Percentiles rank a stretch among this genome's conserved stretches.
These are phyloP conservation scores for Drosophila nr. medialis DNA, from an alignment of 2,888 invertebrate species.

Conservation along the genomic window DNA sequence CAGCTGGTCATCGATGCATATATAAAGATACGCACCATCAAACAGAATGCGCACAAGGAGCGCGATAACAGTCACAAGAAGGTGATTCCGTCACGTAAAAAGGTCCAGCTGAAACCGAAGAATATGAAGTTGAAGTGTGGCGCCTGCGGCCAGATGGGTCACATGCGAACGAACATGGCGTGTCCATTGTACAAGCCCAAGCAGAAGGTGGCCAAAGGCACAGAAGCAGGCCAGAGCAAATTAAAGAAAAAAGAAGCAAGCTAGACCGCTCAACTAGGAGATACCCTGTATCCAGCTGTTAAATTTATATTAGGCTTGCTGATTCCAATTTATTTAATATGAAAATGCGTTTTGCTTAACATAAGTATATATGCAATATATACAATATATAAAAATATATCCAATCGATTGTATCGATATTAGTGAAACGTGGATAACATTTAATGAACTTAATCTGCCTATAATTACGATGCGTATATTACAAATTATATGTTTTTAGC, in stretches of 20 bases:
- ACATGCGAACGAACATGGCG: constrained; percentile 95
- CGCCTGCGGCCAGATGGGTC: constrained; percentile 92
- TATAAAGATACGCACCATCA: constrained; percentile 96
- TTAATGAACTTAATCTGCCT: neutral
- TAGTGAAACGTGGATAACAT: neutral
- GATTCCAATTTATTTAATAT: neutral
- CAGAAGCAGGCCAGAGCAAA: constrained; percentile 95
- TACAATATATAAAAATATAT: no score
- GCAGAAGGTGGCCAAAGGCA: constrained; percentile 91
- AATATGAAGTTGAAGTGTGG: constrained; percentile 97
- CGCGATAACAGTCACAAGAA: constrained; percentile 85
- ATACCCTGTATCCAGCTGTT: neutral
- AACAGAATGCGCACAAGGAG: constrained; percentile 87
- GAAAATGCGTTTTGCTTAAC: neutral
- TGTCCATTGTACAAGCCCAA: constrained; percentile 96
- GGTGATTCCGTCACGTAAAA: constrained; percentile 89
- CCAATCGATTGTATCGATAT: neutral
- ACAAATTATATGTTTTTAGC: neutral
- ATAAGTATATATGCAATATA: no score
- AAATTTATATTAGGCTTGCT: neutral
- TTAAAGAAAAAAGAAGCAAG: no score
- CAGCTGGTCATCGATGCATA: constrained; percentile 98
- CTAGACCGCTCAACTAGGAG: neutral
- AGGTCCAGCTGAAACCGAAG: constrained; percentile 92
- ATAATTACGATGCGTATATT: neutral